Evolutionary conservation across 2,797 vertebrate genomes (phyloP).

Genomic region (Cyclura pinguis): DNA sequence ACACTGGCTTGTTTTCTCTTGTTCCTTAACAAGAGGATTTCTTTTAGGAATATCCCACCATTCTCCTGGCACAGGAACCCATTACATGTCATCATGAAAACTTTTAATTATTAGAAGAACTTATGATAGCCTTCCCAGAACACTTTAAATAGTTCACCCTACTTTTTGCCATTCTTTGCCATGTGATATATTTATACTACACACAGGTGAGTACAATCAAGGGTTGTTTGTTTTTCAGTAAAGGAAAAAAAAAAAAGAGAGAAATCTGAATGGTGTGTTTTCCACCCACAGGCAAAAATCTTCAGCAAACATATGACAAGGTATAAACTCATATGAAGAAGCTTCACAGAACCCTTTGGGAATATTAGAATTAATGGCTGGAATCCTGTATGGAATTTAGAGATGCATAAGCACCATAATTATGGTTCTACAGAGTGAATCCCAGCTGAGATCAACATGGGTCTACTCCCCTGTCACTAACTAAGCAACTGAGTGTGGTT

Average conservation of each 20-base stretch:
- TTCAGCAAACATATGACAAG: conserved; percentile 6
- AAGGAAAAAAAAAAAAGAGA: background rate
- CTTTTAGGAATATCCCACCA: no score
- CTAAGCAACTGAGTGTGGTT: no score
- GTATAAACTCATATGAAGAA: background rate
- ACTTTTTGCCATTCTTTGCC: conserved; percentile 30
- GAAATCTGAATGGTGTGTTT: conserved; percentile 15
- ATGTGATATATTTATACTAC: background rate
- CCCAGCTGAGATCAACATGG: no score
- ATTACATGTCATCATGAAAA: conserved; percentile 10
- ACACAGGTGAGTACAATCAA: accelerated
- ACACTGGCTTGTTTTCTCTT: conserved; percentile 31
- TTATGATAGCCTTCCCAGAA: background rate
- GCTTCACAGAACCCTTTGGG: conserved; percentile 15
- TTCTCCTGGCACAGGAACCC: no score
- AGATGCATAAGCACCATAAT: no score
- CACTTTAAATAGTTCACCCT: conserved; percentile 4
- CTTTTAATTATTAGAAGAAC: conserved; percentile 22
- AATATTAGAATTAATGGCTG: background rate
- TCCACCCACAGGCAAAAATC: conserved; percentile 21
- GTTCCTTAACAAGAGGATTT: conserved; percentile 24
- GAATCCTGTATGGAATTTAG: no score
- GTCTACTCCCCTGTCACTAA: no score
- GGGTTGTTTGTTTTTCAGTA: background rate
- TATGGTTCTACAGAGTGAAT: no score